Base-by-base conservation (phyloP, 2,888 invertebrate genomes). In the Loripinus fragilis region DNA sequence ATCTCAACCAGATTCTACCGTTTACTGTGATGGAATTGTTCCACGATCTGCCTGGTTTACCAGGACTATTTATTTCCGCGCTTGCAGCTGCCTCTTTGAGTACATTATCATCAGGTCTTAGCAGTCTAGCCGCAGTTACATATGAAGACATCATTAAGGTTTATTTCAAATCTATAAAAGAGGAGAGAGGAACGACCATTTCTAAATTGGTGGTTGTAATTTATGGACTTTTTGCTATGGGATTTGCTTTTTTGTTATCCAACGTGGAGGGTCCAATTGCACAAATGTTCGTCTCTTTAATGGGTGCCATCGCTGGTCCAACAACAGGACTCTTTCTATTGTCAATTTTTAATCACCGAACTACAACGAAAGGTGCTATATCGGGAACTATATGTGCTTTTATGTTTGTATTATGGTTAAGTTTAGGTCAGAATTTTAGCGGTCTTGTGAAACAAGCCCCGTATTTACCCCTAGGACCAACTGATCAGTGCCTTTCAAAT, bases 41-140 rank as follows among this genome's bases (percentile, higher is more conserved):
- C 35, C 73, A 76, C 17, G 71, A 66, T 12, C 55, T 64, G 25
- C 81, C 76, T 8, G 78, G 81, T 23, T 55, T 81, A 3, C 75
- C 81, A 0, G 81, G 81, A 25, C 64, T 81, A 10, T 81, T 81
- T 65, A 68, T 81, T 17, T 73, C 81, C 15, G 73, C 81, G 7
- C 65, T 81, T 25, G 65, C 78, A 20, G 71, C 73, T 33, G 81
- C 81, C 41, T 78, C 76, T 2, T 55, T 81, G 17, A 81, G 81
- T 60, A 76, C 80, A 23, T 42, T 80, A 20, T 80, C 80, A 1
- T 80, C 80, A 25, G 71, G 80, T 17, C 50, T 80, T 5, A 80
- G 71, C 30, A 74, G 80, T 74, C 64, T 80, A 35, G 52, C 76
- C 17, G 80, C 80, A 0, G 74, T 80, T 12, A 80, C 74, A 30